phyloP scores from a whole-genome alignment of 2,797 vertebrate species.

The Chrysocyon brachyurus region DNA sequence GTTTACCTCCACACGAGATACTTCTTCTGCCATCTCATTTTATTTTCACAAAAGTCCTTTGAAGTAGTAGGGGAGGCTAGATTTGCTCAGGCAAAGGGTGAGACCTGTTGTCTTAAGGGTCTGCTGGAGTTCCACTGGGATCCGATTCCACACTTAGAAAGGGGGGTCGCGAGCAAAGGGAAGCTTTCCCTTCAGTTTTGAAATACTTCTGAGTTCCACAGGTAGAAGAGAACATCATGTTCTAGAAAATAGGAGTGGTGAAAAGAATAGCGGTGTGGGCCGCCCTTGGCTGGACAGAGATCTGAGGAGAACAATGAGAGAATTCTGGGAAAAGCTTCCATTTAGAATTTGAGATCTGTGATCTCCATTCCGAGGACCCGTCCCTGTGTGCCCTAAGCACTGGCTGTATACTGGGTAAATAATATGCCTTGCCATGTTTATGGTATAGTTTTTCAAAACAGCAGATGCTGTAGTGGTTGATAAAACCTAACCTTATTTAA shows the following conservation, averaged over 20 bases:
- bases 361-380: background rate
- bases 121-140: background rate
- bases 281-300: background rate
- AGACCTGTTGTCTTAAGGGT: background rate
- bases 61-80: background rate
- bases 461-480: background rate
- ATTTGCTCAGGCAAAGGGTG: background rate
- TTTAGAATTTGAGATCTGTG: background rate
- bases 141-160: background rate
- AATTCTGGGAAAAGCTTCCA: background rate
- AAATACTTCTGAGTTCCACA: background rate
- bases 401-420: background rate
- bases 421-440: background rate
- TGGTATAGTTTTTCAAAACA: constrained; percentile 12
- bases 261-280: background rate
- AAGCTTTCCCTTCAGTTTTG: background rate
- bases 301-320: background rate
- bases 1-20: background rate
- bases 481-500: constrained; percentile 5
- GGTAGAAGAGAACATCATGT: background rate
- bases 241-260: background rate
- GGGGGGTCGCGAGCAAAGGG: background rate
- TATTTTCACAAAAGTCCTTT: background rate
- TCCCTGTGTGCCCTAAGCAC: background rate
- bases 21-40: background rate